Percentiles rank a stretch among this genome's conserved stretches.
These are phyloP conservation scores for Larimichthys polyactis DNA, from an alignment of 2,113 vertebrate species.

Conservation along the genomic window DNA sequence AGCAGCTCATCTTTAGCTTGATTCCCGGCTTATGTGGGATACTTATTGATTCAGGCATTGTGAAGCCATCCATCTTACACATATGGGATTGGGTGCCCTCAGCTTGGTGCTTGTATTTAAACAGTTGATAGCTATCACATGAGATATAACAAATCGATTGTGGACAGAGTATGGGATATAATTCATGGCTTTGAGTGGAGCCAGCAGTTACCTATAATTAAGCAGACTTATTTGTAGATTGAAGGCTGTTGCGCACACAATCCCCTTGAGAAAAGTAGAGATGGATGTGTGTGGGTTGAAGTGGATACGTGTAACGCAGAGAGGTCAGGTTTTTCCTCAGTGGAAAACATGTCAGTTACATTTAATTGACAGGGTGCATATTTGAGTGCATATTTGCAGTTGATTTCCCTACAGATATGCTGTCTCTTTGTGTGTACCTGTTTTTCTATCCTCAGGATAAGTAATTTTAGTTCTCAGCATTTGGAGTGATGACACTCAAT, in stretches of 20 bases:
- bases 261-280: slow-evolving; percentile 53
- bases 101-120: slow-evolving; percentile 50
- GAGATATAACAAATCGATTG: slow-evolving; percentile 66
- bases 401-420: slow-evolving; percentile 26
- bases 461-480: slow-evolving; percentile 10
- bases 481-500: not conserved
- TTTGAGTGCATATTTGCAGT: slow-evolving; percentile 11
- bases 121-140: slow-evolving; percentile 60
- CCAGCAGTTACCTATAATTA: slow-evolving; percentile 64
- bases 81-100: slow-evolving; percentile 1
- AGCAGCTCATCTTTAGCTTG: slow-evolving; percentile 14
- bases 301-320: not conserved
- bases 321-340: slow-evolving; percentile 47
- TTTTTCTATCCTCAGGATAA: slow-evolving; percentile 4
- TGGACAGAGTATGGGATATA: slow-evolving; percentile 46
- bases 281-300: slow-evolving; percentile 51
- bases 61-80: slow-evolving; percentile 61
- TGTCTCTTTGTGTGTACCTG: not conserved
- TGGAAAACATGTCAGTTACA: slow-evolving; percentile 59
- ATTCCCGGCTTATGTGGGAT: slow-evolving; percentile 40
- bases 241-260: slow-evolving; percentile 45
- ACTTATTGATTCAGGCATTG: slow-evolving; percentile 58
- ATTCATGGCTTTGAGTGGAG: slow-evolving; percentile 60
- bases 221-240: slow-evolving; percentile 57
- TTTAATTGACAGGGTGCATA: slow-evolving; percentile 60